Evolutionary conservation across 2,888 invertebrate genomes (phyloP), one percentile per base, ranked within the genome.

Genomic region (Arge pagana): DNA sequence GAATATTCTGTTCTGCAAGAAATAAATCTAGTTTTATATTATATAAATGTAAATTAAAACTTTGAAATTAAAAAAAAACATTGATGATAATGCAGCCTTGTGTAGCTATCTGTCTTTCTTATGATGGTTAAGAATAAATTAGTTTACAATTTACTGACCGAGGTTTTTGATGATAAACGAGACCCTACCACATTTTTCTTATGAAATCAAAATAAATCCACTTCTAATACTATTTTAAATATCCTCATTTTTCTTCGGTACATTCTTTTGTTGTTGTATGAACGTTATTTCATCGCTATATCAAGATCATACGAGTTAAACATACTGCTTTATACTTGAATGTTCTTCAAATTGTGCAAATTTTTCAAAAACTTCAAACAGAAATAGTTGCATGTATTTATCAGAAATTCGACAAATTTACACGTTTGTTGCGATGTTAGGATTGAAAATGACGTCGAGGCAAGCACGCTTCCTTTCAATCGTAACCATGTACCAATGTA

Each of bases 1-100:
- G 57, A 64, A 56, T 61, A 64, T 63, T 66, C 62, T 70, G 67
- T 65, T 68, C 54, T 50, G 64, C 62, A 62, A 63, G 63, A 63
- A 66, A 70, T 67, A 66, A 42, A 64, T 71, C 66, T 71, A 71
- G 67, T 71, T 72, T 71, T 71, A 61, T 66, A 70, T 67, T 70
- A 63, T 66, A 68, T 64, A 70, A 66, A 62, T 62, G 60, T 66
- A 66, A 68, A 62, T 68, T 63, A 67, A 63, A 63, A 55, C 60
- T 59, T 64, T 62, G 57, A 45, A 45, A 45, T 23, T 33, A 15
- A 13, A 18, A 42, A 42, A 30, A 30, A 2, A 28, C 18, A 13
- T 42, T 33, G 45, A 45, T 45, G 33, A 31, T 45, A 45, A 45
- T 45, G 45, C 45, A 45, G 45, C 45, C 45, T 45, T 45, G 45